These are phyloP conservation scores for Halcyon chelicuti DNA, from an alignment of 2,797 vertebrate species.

Conservation along the genomic window DNA sequence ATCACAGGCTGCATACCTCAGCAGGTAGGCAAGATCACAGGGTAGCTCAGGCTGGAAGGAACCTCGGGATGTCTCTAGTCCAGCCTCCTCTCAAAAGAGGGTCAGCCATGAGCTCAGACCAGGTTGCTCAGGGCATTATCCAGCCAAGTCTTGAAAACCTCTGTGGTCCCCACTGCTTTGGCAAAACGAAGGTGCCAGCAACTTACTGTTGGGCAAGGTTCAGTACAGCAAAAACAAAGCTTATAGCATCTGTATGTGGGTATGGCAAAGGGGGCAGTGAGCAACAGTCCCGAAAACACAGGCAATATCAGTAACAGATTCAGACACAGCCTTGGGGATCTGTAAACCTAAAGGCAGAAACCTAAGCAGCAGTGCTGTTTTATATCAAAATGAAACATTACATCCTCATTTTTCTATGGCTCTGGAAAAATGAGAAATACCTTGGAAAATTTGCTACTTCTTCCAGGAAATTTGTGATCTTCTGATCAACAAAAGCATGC, in stretches of 20 bases:
- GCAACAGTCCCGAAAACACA: neutral
- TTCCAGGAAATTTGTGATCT: neutral
- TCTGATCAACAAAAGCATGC: neutral
- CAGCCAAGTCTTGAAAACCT: neutral
- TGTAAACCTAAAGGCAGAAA: neutral
- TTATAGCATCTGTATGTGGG: neutral
- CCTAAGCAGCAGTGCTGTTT: neutral
- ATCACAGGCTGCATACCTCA: neutral
- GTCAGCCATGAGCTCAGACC: neutral
- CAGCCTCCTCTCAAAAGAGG: neutral
- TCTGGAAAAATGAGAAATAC: neutral
- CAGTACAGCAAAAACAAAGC: neutral
- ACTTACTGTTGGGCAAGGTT: neutral
- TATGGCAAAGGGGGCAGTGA: neutral
- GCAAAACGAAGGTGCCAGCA: neutral
- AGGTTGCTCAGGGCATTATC: neutral
- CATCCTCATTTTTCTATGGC: neutral
- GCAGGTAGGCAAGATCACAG: neutral
- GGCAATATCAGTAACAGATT: neutral
- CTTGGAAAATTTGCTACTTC: neutral
- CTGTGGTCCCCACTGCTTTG: accelerated
- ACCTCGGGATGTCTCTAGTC: neutral
- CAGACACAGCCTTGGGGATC: neutral
- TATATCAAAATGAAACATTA: neutral
- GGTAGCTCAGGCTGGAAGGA: neutral